These are phyloP conservation scores for Andrena haemorrhoa DNA, from an alignment of 2,888 invertebrate species.

Conservation along the genomic window DNA sequence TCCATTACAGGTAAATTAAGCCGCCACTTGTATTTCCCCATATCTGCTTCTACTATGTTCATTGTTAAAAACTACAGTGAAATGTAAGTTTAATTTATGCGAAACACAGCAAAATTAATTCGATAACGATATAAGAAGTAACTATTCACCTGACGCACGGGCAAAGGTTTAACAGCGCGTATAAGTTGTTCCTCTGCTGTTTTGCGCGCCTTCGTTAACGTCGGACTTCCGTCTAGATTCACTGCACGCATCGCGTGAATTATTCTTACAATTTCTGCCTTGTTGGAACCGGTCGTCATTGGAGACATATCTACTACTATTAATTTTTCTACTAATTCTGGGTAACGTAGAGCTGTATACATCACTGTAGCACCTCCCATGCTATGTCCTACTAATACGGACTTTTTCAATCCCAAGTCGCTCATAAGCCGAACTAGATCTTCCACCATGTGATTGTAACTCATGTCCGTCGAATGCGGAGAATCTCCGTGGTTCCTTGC, in stretches of 20 bases:
- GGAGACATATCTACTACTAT: slow-evolving; percentile 92
- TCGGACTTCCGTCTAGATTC: slow-evolving; percentile 87
- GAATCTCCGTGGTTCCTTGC: slow-evolving; percentile 98
- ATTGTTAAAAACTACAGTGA: slow-evolving; percentile 89
- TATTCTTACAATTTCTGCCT: slow-evolving; percentile 88
- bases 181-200: slow-evolving; percentile 89
- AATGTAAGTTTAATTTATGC: slow-evolving; percentile 47
- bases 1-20: slow-evolving; percentile 92
- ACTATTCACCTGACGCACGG: slow-evolving; percentile 85
- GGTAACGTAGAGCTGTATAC: slow-evolving; percentile 91
- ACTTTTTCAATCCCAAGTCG: slow-evolving; percentile 88
- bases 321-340: slow-evolving; percentile 88
- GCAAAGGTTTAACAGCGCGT: slow-evolving; percentile 86
- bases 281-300: slow-evolving; percentile 87
- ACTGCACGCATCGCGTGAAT: slow-evolving; percentile 89
- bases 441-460: slow-evolving; percentile 90
- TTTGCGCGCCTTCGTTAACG: slow-evolving; percentile 90
- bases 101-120: neutral
- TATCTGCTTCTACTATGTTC: slow-evolving; percentile 91
- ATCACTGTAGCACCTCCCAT: slow-evolving; percentile 98
- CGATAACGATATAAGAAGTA: neutral
- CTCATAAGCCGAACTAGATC: slow-evolving; percentile 90
- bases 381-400: slow-evolving; percentile 94
- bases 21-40: slow-evolving; percentile 90
- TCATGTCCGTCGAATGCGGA: slow-evolving; percentile 91